Evolutionary conservation across 2,113 vertebrate genomes (phyloP).

Genomic region (Gymnarchus niloticus): DNA sequence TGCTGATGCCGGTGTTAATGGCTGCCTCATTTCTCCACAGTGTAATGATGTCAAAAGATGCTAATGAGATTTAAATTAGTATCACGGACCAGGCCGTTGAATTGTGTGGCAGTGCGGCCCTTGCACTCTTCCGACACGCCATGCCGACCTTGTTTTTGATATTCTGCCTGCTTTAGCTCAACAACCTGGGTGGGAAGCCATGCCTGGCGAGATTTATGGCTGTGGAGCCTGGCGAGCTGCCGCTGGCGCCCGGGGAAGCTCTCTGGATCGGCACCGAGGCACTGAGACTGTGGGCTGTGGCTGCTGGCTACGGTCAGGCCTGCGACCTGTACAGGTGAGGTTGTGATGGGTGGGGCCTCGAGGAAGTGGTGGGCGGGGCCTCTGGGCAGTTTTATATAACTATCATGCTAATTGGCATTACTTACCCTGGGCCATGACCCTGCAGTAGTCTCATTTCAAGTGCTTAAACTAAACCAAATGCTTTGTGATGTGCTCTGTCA

Average conservation of each 20-base stretch:
- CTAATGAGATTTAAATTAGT: not conserved
- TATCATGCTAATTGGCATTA: not conserved
- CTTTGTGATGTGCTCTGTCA: not conserved
- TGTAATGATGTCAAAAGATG: not conserved
- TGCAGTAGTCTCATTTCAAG: not conserved
- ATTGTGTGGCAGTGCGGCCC: no score
- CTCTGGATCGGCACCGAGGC: slow-evolving; percentile 70
- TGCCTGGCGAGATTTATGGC: slow-evolving; percentile 74
- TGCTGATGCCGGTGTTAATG: not conserved
- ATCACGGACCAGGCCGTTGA: no score
- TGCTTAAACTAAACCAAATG: not conserved
- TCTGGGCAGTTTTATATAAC: not conserved
- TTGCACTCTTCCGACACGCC: not conserved
- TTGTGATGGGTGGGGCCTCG: not conserved
- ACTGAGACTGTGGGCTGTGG: slow-evolving; percentile 81
- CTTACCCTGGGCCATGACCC: not conserved
- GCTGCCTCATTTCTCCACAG: not conserved
- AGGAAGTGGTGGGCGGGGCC: not conserved
- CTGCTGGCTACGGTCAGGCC: slow-evolving; percentile 79
- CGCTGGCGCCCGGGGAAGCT: slow-evolving; percentile 71
- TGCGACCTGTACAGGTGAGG: slow-evolving; percentile 78
- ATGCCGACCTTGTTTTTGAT: not conserved
- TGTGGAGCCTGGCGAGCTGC: slow-evolving; percentile 72
- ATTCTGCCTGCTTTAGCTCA: slow-evolving; percentile 55
- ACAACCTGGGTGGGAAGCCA: slow-evolving; percentile 67